Evolutionary conservation across 2,888 invertebrate genomes (phyloP).

Genomic region (Crioceris asparagi): DNA sequence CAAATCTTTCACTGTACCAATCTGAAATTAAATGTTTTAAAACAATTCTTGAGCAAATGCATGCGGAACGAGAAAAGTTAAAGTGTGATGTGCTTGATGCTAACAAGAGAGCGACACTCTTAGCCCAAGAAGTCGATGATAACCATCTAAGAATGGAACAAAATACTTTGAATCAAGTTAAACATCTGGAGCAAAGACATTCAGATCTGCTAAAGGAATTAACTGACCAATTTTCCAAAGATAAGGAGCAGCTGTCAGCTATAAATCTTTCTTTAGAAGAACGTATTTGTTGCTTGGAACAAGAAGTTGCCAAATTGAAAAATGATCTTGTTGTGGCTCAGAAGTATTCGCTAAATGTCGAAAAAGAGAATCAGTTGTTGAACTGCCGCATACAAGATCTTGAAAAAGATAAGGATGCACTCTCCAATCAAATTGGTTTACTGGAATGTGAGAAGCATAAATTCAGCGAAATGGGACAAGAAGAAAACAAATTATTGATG

Average conservation of each 20-base stretch:
- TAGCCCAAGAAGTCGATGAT: constrained; percentile 89
- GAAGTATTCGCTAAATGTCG: constrained; percentile 52
- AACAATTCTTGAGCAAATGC: constrained; percentile 52
- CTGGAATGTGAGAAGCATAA: constrained; percentile 34
- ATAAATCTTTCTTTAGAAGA: constrained; percentile 51
- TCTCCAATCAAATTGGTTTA: constrained; percentile 35
- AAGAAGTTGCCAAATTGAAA: constrained; percentile 56
- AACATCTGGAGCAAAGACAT: constrained; percentile 64
- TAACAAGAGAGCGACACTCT: constrained; percentile 64
- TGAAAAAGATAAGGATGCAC: constrained; percentile 36
- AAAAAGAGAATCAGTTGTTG: constrained; percentile 50
- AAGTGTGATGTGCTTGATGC: constrained; percentile 70
- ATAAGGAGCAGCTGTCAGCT: constrained; percentile 60
- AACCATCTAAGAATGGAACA: constrained; percentile 74
- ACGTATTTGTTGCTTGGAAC: constrained; percentile 52
- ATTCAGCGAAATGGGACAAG: constrained; percentile 37
- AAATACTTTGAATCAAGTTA: constrained; percentile 58
- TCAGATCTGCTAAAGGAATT: constrained; percentile 63
- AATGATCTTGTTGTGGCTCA: constrained; percentile 50
- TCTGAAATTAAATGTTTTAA: constrained; percentile 53
- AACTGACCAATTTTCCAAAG: constrained; percentile 55
- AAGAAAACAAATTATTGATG: constrained; percentile 46
- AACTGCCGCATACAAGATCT: constrained; percentile 49
- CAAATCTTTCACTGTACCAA: constrained; percentile 55
- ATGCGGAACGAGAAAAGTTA: constrained; percentile 71